These are phyloP conservation scores for Helleia helle DNA, from an alignment of 2,888 invertebrate species.

Conservation along the genomic window DNA sequence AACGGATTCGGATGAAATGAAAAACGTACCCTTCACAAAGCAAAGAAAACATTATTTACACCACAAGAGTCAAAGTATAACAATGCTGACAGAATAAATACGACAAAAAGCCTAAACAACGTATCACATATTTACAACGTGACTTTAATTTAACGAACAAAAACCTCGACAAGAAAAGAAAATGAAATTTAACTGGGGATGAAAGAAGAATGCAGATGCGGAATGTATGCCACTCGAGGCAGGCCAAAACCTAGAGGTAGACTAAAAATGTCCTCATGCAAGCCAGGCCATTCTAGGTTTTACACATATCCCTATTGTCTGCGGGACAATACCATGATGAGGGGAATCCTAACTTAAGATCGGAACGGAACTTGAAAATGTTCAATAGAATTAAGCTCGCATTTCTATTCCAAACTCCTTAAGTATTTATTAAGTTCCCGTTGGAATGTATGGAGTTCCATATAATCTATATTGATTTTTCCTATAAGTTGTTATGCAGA, in stretches of 20 bases:
- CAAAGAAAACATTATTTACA: no score
- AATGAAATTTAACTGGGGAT: no score
- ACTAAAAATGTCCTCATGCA: conserved; percentile 41
- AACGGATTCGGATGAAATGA: no score
- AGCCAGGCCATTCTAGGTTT: conserved; percentile 48
- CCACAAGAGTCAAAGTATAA: no score
- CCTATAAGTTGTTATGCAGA: not conserved
- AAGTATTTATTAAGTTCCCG: conserved; percentile 27
- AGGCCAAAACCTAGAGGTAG: not conserved
- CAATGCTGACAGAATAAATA: no score
- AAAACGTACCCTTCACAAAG: no score
- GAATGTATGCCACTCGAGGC: no score
- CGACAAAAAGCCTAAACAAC: no score
- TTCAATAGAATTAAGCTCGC: conserved; percentile 55
- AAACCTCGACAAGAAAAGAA: no score
- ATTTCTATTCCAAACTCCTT: conserved; percentile 38
- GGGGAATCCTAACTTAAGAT: conserved; percentile 44
- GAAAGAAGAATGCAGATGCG: no score
- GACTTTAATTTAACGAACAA: no score
- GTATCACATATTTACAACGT: no score
- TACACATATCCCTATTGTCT: conserved; percentile 61
- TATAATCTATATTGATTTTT: conserved; percentile 1
- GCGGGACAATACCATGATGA: conserved; percentile 54
- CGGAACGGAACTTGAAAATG: conserved; percentile 56
- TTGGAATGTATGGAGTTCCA: conserved; percentile 5